Evolutionary conservation across 2,797 vertebrate species (phyloP), one percentile per base, ranked within the genome.

Genomic region (Botia almorhae): DNA sequence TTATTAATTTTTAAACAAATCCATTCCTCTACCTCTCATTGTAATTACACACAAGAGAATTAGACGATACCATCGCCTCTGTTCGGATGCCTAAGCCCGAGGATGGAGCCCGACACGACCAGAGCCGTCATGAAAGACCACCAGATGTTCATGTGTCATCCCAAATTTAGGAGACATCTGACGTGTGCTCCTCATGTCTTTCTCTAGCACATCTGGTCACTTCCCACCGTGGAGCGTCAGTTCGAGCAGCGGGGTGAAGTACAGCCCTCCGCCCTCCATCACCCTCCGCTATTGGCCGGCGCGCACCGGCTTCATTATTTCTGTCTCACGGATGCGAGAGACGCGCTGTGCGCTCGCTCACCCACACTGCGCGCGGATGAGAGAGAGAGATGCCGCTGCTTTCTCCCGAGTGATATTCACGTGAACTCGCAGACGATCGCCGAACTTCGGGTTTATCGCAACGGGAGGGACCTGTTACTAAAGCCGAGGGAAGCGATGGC

Each of bases 341-440:
- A n/a, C 78, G 78, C 4, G 76, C 58, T n/a, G 55, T 83, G 86
- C 81, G 80, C 80, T 70, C 86, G 8, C 81, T 70, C 69, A 46
- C 85, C 85, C 84, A 64, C 77, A 65, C 87, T 84, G 86, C 89
- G 86, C 86, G 85, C 89, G 87, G 88, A 85, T 72, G 80, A 87
- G 48, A 73, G 33, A 33, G 72, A 33, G 72, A 26, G 83, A 78
- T 85, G 78, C 68, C 46, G 71, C 87, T 65, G 77, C 80, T 83
- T 82, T 67, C 56, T 39, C 11, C 79, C 74, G 69, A 60, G n/a
- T 76, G 80, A 85, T 85, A 86, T 83, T 33, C 69, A 73, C 36
- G 23, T 12, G 14, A 16, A 71, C 29, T 26, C 58, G 58, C 58
- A 14, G 21, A 63, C 14, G 13, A 36, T 48, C 51, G 72, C 26